phyloP scores from a whole-genome alignment of 2,113 vertebrate genomes.

The Patagioenas fasciata region DNA sequence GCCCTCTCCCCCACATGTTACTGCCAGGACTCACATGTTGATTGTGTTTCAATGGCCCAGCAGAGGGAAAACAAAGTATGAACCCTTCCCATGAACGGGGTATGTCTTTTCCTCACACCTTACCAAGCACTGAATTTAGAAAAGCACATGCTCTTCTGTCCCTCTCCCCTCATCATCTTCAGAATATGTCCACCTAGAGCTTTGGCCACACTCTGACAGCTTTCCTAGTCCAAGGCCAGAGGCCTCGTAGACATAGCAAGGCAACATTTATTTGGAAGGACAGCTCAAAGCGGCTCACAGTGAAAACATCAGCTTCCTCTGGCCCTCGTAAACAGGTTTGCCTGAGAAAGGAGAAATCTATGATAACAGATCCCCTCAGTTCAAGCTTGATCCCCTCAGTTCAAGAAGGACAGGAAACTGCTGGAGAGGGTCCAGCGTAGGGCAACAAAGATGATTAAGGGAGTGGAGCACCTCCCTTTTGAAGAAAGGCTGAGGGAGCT shows the following conservation, averaged over 20 bases:
- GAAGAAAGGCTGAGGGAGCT: no score
- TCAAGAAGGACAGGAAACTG: no score
- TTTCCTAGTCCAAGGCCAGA: conserved; percentile 27
- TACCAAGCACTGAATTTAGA: neutral
- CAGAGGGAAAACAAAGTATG: neutral
- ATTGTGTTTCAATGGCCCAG: neutral
- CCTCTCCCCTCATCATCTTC: neutral
- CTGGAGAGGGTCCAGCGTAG: no score
- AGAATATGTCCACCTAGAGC: neutral
- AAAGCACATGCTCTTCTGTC: neutral
- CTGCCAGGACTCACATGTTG: neutral
- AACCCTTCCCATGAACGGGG: neutral
- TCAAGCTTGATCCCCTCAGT: no score
- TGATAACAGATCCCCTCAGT: no score
- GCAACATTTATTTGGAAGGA: conserved; percentile 11
- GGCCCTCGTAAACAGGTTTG: neutral
- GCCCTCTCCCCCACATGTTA: neutral
- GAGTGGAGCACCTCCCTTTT: no score
- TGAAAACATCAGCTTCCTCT: neutral
- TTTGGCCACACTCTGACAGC: conserved; percentile 21
- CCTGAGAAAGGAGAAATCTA: neutral
- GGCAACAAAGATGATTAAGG: no score
- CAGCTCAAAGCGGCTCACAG: neutral
- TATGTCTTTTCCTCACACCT: neutral
- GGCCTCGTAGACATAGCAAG: neutral